Base-by-base conservation (phyloP, 2,888 invertebrate species). In the Barypeithes pellucidus region DNA sequence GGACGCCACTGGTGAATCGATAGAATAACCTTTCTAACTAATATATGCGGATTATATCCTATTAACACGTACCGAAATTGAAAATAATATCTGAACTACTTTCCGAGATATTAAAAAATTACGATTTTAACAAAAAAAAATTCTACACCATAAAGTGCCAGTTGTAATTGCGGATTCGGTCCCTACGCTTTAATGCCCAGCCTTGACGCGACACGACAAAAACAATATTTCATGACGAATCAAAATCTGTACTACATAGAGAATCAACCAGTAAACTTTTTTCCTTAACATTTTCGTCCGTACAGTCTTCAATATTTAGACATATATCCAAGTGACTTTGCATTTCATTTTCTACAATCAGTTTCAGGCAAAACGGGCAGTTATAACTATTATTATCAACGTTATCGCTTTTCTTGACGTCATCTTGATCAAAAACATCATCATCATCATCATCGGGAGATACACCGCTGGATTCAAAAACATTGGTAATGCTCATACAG, bases 351-450 rank as follows among this genome's bases (percentile, higher is more conserved):
- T 87, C 86, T 77, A 87, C 85, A 45, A 91, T 79, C 83, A 90
- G 85, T 75, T 86, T 76, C 79, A 89, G 86, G 79, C 92, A 92
- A 80, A 90, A 88, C 0, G 92, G 92, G 79, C 92, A 92, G 78
- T 89, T 89, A 50, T 87, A 81, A 0, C 83, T 70, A 60, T 67
- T 73, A 52, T 83, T 78, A 0, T 22, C 7, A 20, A 12, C 57
- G 9, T 29, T 29, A 50, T 83, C 81, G 77, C 86, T 85, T 73
- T 85, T 69, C 8, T 77, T 71, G 7, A 84, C 83, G 62, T 84
- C 83, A 41, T 71, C 63, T 65, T 74, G 29, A 29, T 29, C 29
- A 29, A 5, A 76, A 29, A 78, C 78, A 57, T 67, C 72, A 24
- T 79, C 77, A 29, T 79, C 78, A 57, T 67, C 72, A 24, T 79